phyloP scores from a whole-genome alignment of 1,140 invertebrate genomes.

The Cepaea nemoralis region DNA sequence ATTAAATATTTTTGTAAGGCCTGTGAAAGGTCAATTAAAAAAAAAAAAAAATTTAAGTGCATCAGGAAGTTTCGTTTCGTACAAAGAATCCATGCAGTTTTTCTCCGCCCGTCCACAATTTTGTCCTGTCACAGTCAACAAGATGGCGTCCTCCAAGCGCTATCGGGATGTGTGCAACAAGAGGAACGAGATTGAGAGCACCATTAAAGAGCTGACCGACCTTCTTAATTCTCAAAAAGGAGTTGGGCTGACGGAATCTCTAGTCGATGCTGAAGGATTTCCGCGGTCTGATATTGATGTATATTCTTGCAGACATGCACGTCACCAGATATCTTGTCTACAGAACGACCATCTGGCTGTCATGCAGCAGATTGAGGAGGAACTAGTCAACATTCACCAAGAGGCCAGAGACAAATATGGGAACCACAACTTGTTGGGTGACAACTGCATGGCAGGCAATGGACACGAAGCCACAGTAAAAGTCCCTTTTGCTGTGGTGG shows the following conservation, averaged over 20 bases:
- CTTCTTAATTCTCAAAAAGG: slow-evolving; percentile 79
- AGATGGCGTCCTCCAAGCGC: neutral
- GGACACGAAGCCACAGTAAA: neutral
- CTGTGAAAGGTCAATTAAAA: too few relatives aligned
- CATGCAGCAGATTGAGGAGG: slow-evolving; percentile 88
- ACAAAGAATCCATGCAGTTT: neutral
- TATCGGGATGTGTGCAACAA: slow-evolving; percentile 69
- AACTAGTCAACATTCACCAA: slow-evolving; percentile 77
- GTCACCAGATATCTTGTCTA: slow-evolving; percentile 89
- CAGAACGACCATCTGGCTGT: slow-evolving; percentile 89
- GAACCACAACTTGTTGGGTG: neutral
- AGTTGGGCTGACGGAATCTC: slow-evolving; percentile 87
- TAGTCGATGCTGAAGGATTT: slow-evolving; percentile 89
- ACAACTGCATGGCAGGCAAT: neutral
- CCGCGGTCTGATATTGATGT: slow-evolving; percentile 91
- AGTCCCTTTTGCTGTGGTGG: slow-evolving; percentile 81
- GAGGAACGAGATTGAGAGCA: slow-evolving; percentile 81
- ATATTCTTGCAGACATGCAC: slow-evolving; percentile 87
- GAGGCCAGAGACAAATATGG: slow-evolving; percentile 48
- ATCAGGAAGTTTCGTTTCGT: neutral
- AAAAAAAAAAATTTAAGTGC: too few relatives aligned
- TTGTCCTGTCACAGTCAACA: neutral
- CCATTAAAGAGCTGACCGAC: slow-evolving; percentile 78
- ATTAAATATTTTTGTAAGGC: too few relatives aligned
- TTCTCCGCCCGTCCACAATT: neutral